Conservation (phyloP, 2,888 invertebrate genomes). For the Lydus trimaculatus region DNA sequence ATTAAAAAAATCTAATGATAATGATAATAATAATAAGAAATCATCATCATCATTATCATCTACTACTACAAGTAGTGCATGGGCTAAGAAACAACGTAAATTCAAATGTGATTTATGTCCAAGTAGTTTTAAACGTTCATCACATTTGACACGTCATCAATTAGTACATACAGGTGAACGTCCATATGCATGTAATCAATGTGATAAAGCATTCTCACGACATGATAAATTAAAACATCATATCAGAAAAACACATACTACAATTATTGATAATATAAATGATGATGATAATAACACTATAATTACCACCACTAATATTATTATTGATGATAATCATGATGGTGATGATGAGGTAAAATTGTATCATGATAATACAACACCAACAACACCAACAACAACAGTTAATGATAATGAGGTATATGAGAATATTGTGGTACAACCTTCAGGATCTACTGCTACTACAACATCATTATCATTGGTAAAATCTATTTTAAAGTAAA, state of each 20-base stretch:
- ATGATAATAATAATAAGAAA: not conserved
- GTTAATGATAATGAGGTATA: not conserved
- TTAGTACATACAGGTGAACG: conserved; percentile 77
- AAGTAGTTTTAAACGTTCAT: conserved; percentile 71
- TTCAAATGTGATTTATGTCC: conserved; percentile 53
- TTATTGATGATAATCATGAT: not conserved
- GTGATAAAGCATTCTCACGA: conserved; percentile 74
- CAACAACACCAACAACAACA: not conserved
- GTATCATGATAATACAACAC: not conserved
- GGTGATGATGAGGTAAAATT: not conserved
- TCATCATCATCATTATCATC: too few relatives aligned
- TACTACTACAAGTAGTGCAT: too few relatives aligned
- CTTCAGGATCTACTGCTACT: not conserved
- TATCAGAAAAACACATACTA: conserved; percentile 67
- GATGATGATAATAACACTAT: conserved; percentile 13
- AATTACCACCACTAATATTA: not conserved
- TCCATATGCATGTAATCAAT: conserved; percentile 73
- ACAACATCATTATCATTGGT: not conserved
- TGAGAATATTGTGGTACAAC: not conserved
- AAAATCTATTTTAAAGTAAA: not conserved
- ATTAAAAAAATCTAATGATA: not conserved
- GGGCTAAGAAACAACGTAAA: conserved; percentile 51
- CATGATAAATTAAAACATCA: conserved; percentile 77
- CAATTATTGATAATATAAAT: too few relatives aligned
- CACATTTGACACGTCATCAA: conserved; percentile 73